Conservation (phyloP, 2,113 vertebrate genomes). For the Maccullochella peelii region DNA sequence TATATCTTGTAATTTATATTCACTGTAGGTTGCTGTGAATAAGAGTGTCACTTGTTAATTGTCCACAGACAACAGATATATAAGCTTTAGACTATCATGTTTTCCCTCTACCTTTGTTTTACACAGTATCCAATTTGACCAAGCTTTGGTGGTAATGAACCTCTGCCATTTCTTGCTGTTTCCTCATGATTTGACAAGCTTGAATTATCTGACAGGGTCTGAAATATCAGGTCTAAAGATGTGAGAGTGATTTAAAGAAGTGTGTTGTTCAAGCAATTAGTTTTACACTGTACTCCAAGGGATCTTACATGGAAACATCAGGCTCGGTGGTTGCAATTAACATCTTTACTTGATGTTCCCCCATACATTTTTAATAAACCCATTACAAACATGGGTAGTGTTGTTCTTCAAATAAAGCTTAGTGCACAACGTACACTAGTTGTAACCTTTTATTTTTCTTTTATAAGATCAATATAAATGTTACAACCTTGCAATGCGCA, state of each 20-base stretch:
- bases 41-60: neutral
- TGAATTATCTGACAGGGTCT: conserved; percentile 24
- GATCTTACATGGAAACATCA: conserved; percentile 47
- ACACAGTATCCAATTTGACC: neutral
- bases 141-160: neutral
- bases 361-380: conserved; percentile 75
- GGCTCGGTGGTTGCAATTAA: conserved; percentile 63
- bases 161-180: neutral
- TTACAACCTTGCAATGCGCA: neutral
- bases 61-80: neutral
- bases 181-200: conserved; percentile 10
- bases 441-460: neutral
- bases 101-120: neutral
- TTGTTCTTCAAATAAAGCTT: conserved; percentile 31
- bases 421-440: neutral
- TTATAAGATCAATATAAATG: neutral
- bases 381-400: conserved; percentile 49
- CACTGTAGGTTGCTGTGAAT: neutral
- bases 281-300: conserved; percentile 55
- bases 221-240: conserved; percentile 27
- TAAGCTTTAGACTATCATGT: neutral
- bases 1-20: neutral
- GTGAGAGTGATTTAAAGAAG: conserved; percentile 55
- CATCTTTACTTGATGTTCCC: conserved; percentile 48
- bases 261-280: conserved; percentile 62